phyloP scores from a whole-genome alignment of 1,140 invertebrate species.

The Eriosoma lanigerum region DNA sequence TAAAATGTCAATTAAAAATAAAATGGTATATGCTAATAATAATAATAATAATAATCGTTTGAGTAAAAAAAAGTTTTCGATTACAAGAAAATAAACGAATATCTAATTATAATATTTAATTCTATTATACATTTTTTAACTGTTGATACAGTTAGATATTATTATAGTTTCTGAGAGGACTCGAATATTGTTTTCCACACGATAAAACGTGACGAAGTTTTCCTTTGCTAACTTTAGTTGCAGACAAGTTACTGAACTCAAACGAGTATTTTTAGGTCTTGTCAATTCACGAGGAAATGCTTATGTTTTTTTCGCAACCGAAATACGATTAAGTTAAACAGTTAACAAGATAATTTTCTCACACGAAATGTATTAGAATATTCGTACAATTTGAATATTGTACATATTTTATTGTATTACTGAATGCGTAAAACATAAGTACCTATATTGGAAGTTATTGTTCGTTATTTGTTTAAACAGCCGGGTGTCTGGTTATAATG shows the following conservation, averaged over 20 bases:
- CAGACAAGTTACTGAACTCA: constrained; percentile 10
- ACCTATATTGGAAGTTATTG: neutral
- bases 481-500: neutral
- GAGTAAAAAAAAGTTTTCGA: too few relatives aligned
- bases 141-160: too few relatives aligned
- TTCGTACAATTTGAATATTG: too few relatives aligned
- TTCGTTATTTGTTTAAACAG: neutral
- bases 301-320: neutral
- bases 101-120: too few relatives aligned
- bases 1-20: too few relatives aligned
- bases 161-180: neutral
- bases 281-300: neutral
- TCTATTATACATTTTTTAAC: too few relatives aligned
- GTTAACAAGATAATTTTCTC: too few relatives aligned
- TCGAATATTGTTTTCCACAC: constrained; percentile 8
- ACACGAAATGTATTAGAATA: neutral
- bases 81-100: too few relatives aligned
- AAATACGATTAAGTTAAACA: neutral
- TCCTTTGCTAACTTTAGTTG: neutral
- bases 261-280: neutral
- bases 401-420: neutral
- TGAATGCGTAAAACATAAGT: neutral
- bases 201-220: constrained; percentile 27
- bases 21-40: too few relatives aligned
- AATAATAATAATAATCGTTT: too few relatives aligned